Conservation (phyloP, 2,797 vertebrate genomes). For the Iguana delicatissima region DNA sequence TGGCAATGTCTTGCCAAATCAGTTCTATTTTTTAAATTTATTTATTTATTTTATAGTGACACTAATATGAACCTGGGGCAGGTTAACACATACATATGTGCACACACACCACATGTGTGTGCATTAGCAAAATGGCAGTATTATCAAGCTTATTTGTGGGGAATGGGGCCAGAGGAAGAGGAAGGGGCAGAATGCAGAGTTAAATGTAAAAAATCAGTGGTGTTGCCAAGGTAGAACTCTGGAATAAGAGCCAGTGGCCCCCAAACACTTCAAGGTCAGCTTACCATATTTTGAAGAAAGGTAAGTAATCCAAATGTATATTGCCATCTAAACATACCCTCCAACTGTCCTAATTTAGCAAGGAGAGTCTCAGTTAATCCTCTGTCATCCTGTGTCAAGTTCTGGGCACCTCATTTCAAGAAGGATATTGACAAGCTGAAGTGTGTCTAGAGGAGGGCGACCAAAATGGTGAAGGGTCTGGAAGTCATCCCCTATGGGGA, state of each 20-base stretch:
- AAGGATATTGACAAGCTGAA: no score
- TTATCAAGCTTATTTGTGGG: neutral
- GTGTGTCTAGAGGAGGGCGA: no score
- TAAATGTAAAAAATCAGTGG: neutral
- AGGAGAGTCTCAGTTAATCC: no score
- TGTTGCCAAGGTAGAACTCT: neutral
- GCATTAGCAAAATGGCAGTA: neutral
- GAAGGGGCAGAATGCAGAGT: neutral
- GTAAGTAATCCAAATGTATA: neutral
- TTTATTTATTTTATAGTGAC: slow-evolving; percentile 2
- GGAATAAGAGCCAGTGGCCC: neutral
- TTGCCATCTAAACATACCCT: neutral
- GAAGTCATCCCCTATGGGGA: no score
- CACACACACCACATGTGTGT: no score
- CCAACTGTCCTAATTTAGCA: no score
- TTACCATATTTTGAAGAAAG: neutral
- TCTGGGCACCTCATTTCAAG: no score
- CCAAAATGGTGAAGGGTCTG: no score
- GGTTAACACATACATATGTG: neutral
- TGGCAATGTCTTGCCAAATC: neutral
- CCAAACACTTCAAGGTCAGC: neutral
- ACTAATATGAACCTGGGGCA: slow-evolving; percentile 22
- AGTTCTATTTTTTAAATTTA: neutral
- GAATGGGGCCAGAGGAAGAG: neutral
- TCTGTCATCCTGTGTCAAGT: no score